Conservation (phyloP, 1,140 invertebrate species). For the Papilio polytes region DNA sequence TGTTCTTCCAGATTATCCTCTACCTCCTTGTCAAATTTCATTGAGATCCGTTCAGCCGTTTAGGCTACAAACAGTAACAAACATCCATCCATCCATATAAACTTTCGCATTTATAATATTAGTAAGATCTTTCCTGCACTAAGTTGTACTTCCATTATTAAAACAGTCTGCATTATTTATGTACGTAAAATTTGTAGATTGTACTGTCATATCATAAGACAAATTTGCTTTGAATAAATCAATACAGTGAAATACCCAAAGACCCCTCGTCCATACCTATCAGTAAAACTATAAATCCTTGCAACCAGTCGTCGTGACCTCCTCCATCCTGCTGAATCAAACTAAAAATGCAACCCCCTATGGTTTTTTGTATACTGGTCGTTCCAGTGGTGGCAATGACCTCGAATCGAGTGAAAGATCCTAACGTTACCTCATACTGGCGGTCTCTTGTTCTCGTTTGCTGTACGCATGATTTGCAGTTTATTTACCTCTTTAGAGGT, state of each 20-base stretch:
- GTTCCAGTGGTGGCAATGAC: conserved; percentile 31
- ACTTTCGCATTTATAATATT: no score
- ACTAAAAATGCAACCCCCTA: not conserved
- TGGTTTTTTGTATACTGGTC: conserved; percentile 4
- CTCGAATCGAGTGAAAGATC: conserved; percentile 38
- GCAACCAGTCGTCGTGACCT: conserved; percentile 19
- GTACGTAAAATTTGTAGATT: not conserved
- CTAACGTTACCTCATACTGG: conserved; percentile 39
- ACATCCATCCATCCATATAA: no score
- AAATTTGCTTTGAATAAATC: conserved; percentile 35
- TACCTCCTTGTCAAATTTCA: no score
- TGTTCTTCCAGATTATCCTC: no score
- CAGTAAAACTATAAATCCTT: conserved; percentile 29
- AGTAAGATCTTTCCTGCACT: no score
- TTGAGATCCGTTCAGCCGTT: no score
- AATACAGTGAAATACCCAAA: conserved; percentile 26
- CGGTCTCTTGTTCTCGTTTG: conserved; percentile 35
- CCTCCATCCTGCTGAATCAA: not conserved
- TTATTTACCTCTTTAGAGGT: conserved; percentile 35
- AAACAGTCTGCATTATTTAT: not conserved
- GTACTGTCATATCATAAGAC: conserved; percentile 1
- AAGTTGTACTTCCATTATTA: no score
- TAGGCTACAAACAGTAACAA: no score
- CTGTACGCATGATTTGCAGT: conserved; percentile 37
- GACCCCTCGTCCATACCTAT: conserved; percentile 22